Evolutionary conservation across 2,113 vertebrate species (phyloP), one percentile per base, ranked within the genome.

Genomic region (Stegastes partitus): DNA sequence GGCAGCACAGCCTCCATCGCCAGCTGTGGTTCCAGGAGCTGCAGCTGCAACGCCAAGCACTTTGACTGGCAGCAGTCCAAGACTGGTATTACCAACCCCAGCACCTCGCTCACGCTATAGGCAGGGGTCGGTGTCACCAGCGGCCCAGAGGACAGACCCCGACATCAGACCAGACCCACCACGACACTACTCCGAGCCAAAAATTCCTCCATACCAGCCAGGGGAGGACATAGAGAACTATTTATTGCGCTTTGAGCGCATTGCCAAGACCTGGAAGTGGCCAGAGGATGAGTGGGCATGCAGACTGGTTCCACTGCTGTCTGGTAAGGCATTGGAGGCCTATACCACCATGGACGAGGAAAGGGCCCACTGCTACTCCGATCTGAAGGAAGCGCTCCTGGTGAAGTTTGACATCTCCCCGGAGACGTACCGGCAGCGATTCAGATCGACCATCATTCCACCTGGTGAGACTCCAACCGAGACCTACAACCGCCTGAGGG

Each of bases 201-300:
- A 61, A 22, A 62, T 62, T 2, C 58, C 58, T 4, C 58, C 19
- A 21, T 42, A 42, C 6, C 58, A 62, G 2, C 12, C 2, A 14
- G 58, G 21, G 1, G 58, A 62, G 58, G 34, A 62, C n/a, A 62
- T 62, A 22, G 58, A 62, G 10, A 62, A 62, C 37, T 62, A 62
- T 62, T 37, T 62, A 15, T n/a, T 62, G 11, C 6, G 58, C 4
- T 49, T 66, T 28, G 45, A 83, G 9, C 2, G 34, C 34, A 34
- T 34, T 4, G 34, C 34, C 34, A 26, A 19, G 6, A 66, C 63
- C 1, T 69, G 67, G 51, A 55, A 4, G 19, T 69, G 67, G 34
- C 67, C 37, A 12, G 31, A 44, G 34, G 7, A 1, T 5, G 39
- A 70, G 12, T 70, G 53, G 68, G 39, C 53, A 44, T 70, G 54